Percentiles rank a stretch among this genome's conserved stretches.
These are phyloP conservation scores for Oncorhynchus nerka DNA, from an alignment of 2,113 vertebrate genomes.

Conservation along the genomic window DNA sequence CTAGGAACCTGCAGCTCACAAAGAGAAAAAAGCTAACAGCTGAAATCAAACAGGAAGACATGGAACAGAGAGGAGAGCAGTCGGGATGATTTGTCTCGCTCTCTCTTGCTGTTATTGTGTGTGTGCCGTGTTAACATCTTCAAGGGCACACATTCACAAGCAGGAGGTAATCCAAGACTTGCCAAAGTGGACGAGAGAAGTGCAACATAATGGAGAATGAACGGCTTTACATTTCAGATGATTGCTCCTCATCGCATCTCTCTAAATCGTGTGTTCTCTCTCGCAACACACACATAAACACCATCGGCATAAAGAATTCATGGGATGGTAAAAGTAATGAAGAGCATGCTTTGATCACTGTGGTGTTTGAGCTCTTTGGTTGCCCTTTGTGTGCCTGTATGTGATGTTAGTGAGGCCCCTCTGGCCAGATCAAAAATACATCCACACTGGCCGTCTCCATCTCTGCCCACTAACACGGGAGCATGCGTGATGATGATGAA, in stretches of 20 bases:
- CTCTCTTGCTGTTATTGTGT: not conserved
- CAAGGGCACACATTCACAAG: not conserved
- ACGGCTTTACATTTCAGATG: not conserved
- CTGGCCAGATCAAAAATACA: constrained; percentile 22
- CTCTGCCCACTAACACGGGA: constrained; percentile 4
- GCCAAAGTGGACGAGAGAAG: not conserved
- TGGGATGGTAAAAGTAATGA: constrained; percentile 25
- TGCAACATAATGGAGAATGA: not conserved
- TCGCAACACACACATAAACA: not conserved
- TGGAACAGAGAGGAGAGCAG: not conserved
- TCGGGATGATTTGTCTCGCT: not conserved
- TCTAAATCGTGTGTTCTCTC: not conserved
- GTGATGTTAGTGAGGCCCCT: constrained; percentile 22
- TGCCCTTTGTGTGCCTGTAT: constrained; percentile 20
- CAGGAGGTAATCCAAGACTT: not conserved
- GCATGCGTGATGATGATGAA: constrained; percentile 11
- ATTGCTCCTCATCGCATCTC: not conserved
- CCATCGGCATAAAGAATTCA: constrained; percentile 17
- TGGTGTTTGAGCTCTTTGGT: not conserved
- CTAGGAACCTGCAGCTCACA: not conserved
- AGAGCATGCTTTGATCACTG: constrained; percentile 19
- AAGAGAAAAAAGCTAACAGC: too few species aligned
- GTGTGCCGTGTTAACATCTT: not conserved
- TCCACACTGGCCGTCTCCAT: constrained; percentile 33
- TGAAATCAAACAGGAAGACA: not conserved